These are phyloP conservation scores for Ibidorhyncha struthersii DNA, from an alignment of 2,113 vertebrate species.

Conservation along the genomic window DNA sequence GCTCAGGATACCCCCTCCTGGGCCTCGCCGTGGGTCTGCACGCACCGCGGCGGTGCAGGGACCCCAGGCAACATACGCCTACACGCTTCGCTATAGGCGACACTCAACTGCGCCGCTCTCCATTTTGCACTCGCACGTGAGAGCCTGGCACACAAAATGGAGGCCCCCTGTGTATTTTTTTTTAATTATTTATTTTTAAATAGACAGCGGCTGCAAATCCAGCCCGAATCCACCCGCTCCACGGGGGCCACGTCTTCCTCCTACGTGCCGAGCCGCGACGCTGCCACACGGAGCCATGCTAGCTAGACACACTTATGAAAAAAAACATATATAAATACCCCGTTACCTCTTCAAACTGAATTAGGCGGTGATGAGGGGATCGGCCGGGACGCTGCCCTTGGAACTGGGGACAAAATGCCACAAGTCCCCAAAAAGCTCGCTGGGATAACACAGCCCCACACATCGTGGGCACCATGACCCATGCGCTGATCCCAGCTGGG, in stretches of 20 bases:
- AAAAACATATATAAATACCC: not conserved
- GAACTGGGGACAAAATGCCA: not conserved
- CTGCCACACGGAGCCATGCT: fast-evolving
- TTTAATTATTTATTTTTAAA: too few relatives aligned
- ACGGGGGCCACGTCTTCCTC: fast-evolving
- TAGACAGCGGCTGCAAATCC: not conserved
- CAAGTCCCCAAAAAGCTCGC: not conserved
- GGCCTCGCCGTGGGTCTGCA: fast-evolving
- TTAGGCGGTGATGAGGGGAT: fast-evolving
- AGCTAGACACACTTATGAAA: not conserved
- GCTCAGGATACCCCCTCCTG: not conserved
- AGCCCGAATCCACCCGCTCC: not conserved
- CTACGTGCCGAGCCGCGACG: fast-evolving
- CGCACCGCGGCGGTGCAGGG: fast-evolving
- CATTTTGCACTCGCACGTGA: conserved; percentile 11
- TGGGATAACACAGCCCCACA: not conserved
- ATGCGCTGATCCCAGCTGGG: not conserved
- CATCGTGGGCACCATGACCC: fast-evolving
- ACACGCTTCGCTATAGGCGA: not conserved
- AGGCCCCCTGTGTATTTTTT: not conserved
- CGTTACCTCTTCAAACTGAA: not conserved
- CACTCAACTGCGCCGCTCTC: not conserved
- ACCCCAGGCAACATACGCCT: fast-evolving
- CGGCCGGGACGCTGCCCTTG: fast-evolving
- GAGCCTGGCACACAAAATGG: conserved; percentile 60